Conservation (phyloP, 2,113 vertebrate species). For the Anguilla rostrata region DNA sequence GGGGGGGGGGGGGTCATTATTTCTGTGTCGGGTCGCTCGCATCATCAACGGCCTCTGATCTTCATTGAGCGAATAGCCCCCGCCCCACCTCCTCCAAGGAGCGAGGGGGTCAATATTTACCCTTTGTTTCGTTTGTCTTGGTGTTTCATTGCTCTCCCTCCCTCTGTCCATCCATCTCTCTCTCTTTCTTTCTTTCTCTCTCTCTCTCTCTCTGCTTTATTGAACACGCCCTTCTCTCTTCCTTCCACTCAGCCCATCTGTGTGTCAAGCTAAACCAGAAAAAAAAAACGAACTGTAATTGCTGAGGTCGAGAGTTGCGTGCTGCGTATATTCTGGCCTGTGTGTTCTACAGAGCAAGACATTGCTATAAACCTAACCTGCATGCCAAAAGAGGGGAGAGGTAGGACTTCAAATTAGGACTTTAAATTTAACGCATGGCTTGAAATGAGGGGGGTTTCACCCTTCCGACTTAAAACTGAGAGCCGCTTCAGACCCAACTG, state of each 20-base stretch:
- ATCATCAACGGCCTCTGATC: slow-evolving; percentile 35
- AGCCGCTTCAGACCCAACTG: too few species aligned
- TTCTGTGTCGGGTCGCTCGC: slow-evolving; percentile 28
- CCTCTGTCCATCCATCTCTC: neutral
- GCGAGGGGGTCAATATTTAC: slow-evolving; percentile 69
- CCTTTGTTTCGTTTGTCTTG: slow-evolving; percentile 46
- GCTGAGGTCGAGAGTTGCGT: neutral
- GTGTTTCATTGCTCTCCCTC: slow-evolving; percentile 47
- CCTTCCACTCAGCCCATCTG: neutral
- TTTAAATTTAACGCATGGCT: too few species aligned
- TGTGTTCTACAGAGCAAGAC: neutral
- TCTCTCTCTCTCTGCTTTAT: too few species aligned
- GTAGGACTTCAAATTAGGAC: neutral
- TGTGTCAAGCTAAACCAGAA: neutral
- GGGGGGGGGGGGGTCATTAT: slow-evolving; percentile 34
- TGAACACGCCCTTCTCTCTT: neutral
- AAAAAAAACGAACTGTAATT: neutral
- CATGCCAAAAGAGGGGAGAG: neutral
- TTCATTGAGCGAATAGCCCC: slow-evolving; percentile 62
- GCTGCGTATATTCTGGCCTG: neutral
- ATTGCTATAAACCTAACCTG: neutral
- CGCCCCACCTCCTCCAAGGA: slow-evolving; percentile 58
- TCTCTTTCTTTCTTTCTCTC: too few species aligned
- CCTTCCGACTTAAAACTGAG: too few species aligned
- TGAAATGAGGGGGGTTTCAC: too few species aligned